Evolutionary conservation across 1,140 invertebrate species (phyloP).

Genomic region (Acyrthosiphon pisum): DNA sequence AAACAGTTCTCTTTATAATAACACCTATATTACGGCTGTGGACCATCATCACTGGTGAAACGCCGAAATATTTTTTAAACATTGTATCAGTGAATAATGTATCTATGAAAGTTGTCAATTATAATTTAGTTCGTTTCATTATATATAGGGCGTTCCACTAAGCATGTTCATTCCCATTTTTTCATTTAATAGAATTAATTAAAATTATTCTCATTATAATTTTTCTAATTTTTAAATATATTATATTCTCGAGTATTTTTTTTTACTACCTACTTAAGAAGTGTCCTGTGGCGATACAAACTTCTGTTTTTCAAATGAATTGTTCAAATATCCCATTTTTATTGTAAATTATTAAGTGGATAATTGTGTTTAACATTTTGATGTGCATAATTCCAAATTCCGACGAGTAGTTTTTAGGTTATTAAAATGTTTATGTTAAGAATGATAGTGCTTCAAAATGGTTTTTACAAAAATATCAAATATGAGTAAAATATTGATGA

Average conservation of each 20-base stretch:
- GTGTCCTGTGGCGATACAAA: background rate
- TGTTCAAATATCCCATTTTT: background rate
- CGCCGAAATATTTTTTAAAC: background rate
- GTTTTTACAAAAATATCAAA: too few relatives aligned
- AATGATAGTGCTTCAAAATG: too few relatives aligned
- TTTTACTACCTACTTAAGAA: background rate
- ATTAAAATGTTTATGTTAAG: too few relatives aligned
- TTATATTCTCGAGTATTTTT: background rate
- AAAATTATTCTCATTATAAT: background rate
- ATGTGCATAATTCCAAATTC: background rate
- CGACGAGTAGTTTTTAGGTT: background rate
- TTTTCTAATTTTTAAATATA: background rate
- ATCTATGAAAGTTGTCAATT: background rate
- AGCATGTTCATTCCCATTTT: background rate
- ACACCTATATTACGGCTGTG: background rate
- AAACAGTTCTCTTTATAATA: background rate
- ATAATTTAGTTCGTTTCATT: background rate
- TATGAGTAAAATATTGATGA: too few relatives aligned
- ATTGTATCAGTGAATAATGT: background rate
- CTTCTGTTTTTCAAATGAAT: background rate
- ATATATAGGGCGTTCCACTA: background rate
- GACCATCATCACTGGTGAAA: background rate
- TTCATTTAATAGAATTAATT: too few relatives aligned
- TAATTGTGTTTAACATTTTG: background rate
- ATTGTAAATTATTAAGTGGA: background rate